Evolutionary conservation across 2,888 invertebrate genomes (phyloP), one percentile per base, ranked within the genome.

Genomic region (Opisthograptis luteolata): DNA sequence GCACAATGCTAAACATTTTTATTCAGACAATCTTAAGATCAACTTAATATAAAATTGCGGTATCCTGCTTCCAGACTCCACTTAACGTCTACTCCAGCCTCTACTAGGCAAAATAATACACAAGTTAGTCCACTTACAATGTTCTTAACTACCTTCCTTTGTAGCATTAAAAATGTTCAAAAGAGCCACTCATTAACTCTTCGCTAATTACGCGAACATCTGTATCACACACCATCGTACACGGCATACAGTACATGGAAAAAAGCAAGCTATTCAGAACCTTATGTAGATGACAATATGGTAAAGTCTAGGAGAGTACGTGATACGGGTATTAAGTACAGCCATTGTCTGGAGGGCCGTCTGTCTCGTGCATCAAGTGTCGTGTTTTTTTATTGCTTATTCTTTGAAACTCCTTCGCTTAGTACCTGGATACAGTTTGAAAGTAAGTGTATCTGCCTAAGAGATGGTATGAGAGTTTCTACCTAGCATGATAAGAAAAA

Each of bases 321-420:
- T 69, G 78, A 81, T 81, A 82, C 77, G 73, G 78, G 81, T 73
- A 81, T 81, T 81, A 81, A 84, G 82, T 78, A 71, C 68, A 66
- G 74, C 73, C 75, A 85, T 87, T 87, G 87, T 87, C 81, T 84
- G 76, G 69, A 85, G 86, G 66, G 73, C 70, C 75, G 82, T 81
- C 84, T 84, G 85, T 80, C 84, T 81, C 79, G 68, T 66, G 73
- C 79, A 79, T 82, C 81, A 81, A 85, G 84, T 76, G 76, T 64
- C 70, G 68, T 73, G 74, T 81, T 84, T 84, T n/a, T 87, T 85
- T 85, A 81, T 81, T 76, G 73, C 78, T 80, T 79, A 64, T 80
- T 77, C 70, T 72, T 74, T 74, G 63, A 66, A 60, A 60, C 47
- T 49, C 49, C 44, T 50, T 43, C 19, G 44, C 30, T 40, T 45